A percentile compares a stretch with the other conserved stretches of the same genome.
Evolutionary conservation across 2,888 invertebrate species (phyloP).

Genomic region (Lamellibrachia columna): DNA sequence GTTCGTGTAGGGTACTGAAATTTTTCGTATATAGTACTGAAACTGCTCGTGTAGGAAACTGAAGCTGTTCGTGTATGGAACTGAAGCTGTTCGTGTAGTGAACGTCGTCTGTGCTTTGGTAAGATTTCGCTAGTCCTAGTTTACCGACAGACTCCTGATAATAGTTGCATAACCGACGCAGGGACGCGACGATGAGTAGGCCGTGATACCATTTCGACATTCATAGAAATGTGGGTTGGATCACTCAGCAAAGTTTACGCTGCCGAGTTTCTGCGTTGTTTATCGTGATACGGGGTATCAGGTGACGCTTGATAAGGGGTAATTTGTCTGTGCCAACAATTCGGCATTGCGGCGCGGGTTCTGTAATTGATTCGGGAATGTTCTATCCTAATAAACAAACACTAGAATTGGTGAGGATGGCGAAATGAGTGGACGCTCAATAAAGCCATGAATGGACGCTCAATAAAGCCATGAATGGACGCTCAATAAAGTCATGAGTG

Average conservation of each 20-base stretch:
- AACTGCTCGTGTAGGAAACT: not conserved
- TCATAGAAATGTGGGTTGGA: slow-evolving; percentile 12
- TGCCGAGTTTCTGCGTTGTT: slow-evolving; percentile 5
- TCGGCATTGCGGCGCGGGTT: slow-evolving; percentile 16
- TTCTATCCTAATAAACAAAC: slow-evolving; percentile 4
- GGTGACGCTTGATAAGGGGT: slow-evolving; percentile 12
- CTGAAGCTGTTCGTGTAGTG: not conserved
- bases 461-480: not conserved
- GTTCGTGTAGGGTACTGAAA: too few species aligned
- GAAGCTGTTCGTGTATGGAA: not conserved
- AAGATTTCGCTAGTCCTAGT: not conserved
- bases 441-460: not conserved
- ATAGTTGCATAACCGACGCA: not conserved
- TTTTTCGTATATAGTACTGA: too few species aligned
- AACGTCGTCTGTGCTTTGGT: not conserved
- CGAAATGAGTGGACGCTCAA: not conserved
- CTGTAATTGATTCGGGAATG: slow-evolving; percentile 16
- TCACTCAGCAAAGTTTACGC: slow-evolving; percentile 10
- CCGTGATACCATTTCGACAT: not conserved
- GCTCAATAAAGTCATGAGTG: too few species aligned
- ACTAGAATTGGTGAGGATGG: not conserved
- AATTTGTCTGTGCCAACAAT: slow-evolving; percentile 9
- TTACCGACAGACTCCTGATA: not conserved
- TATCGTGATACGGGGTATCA: not conserved
- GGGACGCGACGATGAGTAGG: not conserved